Base-by-base conservation (phyloP, 2,797 vertebrate genomes). In the Tenualosa ilisha region DNA sequence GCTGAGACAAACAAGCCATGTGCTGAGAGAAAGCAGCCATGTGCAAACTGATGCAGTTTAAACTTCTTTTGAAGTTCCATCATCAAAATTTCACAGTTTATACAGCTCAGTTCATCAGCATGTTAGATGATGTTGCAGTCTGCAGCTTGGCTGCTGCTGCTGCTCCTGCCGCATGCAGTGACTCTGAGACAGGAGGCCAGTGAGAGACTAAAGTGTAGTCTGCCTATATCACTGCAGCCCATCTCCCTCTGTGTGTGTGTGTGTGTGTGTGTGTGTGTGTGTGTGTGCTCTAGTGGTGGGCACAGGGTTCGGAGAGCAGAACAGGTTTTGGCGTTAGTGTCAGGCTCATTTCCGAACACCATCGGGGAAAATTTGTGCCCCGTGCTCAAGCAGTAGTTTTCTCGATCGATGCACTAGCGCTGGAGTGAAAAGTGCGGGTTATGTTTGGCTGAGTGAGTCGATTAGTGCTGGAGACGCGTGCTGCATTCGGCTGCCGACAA, bases 371-470 rank as follows among this genome's bases (percentile, higher is more conserved):
- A 85, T 68, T 37, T 72, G 65, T 72, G 65, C 26, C 65, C 65
- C 65, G 65, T 26, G 15, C 65, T 72, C 65, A 72, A 72, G 37
- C 49, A 83, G 82, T 49, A 50, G 61, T 87, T 87, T 83, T 87
- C 84, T 75, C 81, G 83, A 87, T 85, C 84, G 72, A 82, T 72
- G 86, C 86, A 85, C 84, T 81, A 75, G 82, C 84, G 84, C 83
- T 87, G 85, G 82, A 85, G 82, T 87, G 84, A 85, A 84, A 87
- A 87, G 84, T 26, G n/a, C 81, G 54, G 79, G 37, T 83, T 87
- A 83, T 83, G n/a, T 72, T 81, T 83, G 82, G 84, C 81, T 81
- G 82, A 84, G 59, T 82, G 86, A 85, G 59, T 85, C 82, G 72
- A 87, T 87, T 85, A 87, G 65, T 13, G 65, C 31, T 17, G 65